Evolutionary conservation across 2,797 vertebrate species (phyloP), one percentile per base, ranked within the genome.

Genomic region (Antrozous pallidus): DNA sequence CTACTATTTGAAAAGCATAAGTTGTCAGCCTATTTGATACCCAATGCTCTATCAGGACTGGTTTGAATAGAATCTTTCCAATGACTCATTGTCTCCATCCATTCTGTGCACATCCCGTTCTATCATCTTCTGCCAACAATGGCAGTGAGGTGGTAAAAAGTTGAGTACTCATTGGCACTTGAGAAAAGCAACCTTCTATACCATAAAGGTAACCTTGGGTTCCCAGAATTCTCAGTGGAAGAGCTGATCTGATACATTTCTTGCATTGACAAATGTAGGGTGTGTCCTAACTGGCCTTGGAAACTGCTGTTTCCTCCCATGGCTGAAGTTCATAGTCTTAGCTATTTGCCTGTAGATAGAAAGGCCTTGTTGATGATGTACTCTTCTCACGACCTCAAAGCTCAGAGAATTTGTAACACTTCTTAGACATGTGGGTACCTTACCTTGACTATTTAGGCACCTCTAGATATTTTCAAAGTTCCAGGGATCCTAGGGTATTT

Each of bases 231-330:
- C 11, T 83, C 51, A 56, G 20, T 70, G 31, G 24, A 42, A 8
- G 26, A 24, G 16, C 28, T 33, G 58, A 14, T 67, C 4, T 38
- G 40, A 42, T 36, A 9, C 20, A 40, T 73, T 49, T 79, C 6
- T 11, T 36, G 2, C 18, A 1, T 17, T 42, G 26, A 1, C 1
- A 81, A 28, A 79, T 14, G 3, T 9, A 24, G 28, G 5, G 1
- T 63, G 73, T 42, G 3, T 74, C 26, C 3, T 67, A 63, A 70
- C 26, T 6, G 31, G 16, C 24, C 0, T 49, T 63, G 22, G 11
- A 1, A 45, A 17, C 56, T 22, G 2, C 42, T 16, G n/a, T 12
- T 1, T 7, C 8, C 2, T 54, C 17, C 17, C 20, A 56, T 8
- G 47, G 26, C 8, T n/a, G 24, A 49, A 33, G 4, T 2, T 5